phyloP scores from a whole-genome alignment of 1,140 invertebrate species.

The Caenorhabditis latens region DNA sequence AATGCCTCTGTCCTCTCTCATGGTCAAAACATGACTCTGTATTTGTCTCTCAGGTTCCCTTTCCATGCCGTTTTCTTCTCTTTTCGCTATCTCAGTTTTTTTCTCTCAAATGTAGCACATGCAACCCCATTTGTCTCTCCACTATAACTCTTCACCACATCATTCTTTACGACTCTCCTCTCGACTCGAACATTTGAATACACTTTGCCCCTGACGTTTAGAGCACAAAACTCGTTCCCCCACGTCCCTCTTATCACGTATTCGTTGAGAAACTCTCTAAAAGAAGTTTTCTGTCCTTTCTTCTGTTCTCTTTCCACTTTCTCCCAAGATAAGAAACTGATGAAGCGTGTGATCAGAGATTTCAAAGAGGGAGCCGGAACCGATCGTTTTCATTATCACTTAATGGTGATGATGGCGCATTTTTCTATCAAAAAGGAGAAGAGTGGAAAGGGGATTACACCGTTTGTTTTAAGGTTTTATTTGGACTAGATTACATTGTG shows the following conservation, averaged over 20 bases:
- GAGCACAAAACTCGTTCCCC: constrained; percentile 9
- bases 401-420: not conserved
- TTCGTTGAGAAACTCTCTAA: constrained; percentile 4
- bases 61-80: no score
- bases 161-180: no score
- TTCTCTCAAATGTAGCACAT: no score
- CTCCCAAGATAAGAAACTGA: not conserved
- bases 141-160: no score
- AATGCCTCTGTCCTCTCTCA: no score
- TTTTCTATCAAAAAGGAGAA: not conserved
- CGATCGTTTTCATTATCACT: constrained; percentile 2
- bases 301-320: not conserved
- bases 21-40: no score
- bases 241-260: not conserved
- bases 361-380: constrained; percentile 43
- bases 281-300: not conserved
- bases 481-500: constrained; percentile 15
- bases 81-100: no score
- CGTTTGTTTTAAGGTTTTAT: constrained; percentile 8
- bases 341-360: constrained; percentile 19
- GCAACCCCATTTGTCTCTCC: no score
- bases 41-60: no score
- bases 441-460: constrained; percentile 1
- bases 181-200: not conserved
- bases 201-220: constrained; percentile 16